Evolutionary conservation across 1,140 invertebrate genomes (phyloP).

Genomic region (Macrotrachela quadricornifera): DNA sequence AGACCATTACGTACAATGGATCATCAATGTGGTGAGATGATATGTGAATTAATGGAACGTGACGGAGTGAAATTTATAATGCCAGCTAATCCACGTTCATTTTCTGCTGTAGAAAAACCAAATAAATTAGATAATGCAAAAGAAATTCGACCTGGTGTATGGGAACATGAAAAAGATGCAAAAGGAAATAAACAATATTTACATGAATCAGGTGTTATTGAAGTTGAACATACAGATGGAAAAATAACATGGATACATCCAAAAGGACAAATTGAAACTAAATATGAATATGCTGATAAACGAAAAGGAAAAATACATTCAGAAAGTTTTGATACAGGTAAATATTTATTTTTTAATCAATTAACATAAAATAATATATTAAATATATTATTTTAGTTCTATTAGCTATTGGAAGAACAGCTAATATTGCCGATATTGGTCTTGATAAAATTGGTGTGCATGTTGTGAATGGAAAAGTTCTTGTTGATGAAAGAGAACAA

Average conservation of each 20-base stretch:
- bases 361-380: too few relatives aligned
- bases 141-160: too few relatives aligned
- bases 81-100: too few relatives aligned
- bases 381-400: conserved; percentile 12
- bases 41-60: conserved; percentile 53
- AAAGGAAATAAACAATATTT: conserved; percentile 3
- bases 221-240: too few relatives aligned
- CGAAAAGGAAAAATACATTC: conserved; percentile 37
- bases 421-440: conserved; percentile 37
- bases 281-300: neutral
- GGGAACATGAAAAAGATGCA: neutral
- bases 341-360: conserved; percentile 16
- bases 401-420: conserved; percentile 41
- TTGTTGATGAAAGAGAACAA: conserved; percentile 31
- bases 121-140: too few relatives aligned
- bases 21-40: conserved; percentile 70
- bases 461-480: conserved; percentile 47
- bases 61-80: neutral
- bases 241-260: too few relatives aligned
- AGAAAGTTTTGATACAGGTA: conserved; percentile 39
- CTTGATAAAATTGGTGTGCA: conserved; percentile 36
- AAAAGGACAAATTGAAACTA: too few relatives aligned
- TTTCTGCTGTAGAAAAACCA: too few relatives aligned
- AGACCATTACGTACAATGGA: conserved; percentile 82
- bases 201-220: neutral